Evolutionary conservation across 1,140 invertebrate genomes (phyloP), one percentile per base, ranked within the genome.

Genomic region (Trachelipus rathkii): DNA sequence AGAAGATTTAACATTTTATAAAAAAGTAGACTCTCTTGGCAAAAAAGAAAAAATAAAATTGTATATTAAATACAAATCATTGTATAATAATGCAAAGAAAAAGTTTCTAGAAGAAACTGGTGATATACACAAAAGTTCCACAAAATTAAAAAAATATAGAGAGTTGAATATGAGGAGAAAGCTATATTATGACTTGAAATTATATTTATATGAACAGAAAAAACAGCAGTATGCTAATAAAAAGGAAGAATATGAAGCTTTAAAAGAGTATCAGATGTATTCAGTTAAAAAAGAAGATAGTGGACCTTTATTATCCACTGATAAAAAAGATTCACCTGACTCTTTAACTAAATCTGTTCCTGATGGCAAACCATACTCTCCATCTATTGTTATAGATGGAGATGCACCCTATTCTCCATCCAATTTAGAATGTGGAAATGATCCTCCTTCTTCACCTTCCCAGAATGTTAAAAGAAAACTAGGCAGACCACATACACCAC

Each of bases 81-180:
- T 60, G 11, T 60, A 60, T 60, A 60, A 60, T 60, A 60, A 60
- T 60, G 8, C 50, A 2, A 60, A 60, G 50, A 60, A 60, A 60
- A 60, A 60, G 19, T 60, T 60, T 60, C 19, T 15, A 4, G 50
- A 60, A 15, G 50, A 60, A 60, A 2, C 50, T 60, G 50, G 50
- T 2, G 50, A 60, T 60, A 60, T 60, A 1, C 19, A 60, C 8
- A 60, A 60, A 60, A 60, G 50, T 19, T 8, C 50, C 4, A 8
- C 50, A 60, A 60, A 60, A 60, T 60, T 60, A 8, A 60, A 60
- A 60, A 60, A 8, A 19, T 60, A 60, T 60, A 60, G 50, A 19
- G 50, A 60, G 19, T 60, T 60, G 19, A 60, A 60, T 60, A 60
- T 13, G 50, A 60, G 50, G 19, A 60, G 50, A 60, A 60, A 19